Base-by-base conservation (phyloP, 2,113 vertebrate species). In the Gymnogyps californianus region DNA sequence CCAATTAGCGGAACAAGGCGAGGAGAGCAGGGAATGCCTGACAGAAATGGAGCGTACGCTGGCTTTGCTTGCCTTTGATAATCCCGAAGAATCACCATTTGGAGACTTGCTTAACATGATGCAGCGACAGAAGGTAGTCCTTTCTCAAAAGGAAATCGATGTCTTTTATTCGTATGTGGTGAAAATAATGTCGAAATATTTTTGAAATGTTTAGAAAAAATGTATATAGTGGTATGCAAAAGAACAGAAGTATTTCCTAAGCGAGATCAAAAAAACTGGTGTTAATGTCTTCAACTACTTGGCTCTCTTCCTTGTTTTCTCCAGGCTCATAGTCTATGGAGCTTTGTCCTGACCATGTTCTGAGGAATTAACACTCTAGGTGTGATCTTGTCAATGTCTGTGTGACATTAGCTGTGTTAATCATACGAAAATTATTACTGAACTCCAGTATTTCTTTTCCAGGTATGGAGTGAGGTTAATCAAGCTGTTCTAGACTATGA, bases 401-500 rank as follows among this genome's bases (percentile, higher is more conserved):
- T 1, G 1, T 83, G 76, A 58, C 40, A n/a, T 67, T 3, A 91
- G 44, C 46, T 4, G 28, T n/a, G 22, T 74, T 89, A 38, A 49
- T 70, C 6, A 0, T 32, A 21, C 1, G 2, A 38, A 76, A 69
- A 34, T 66, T 58, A 3, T 72, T 62, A 38, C 78, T 96, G 72
- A 97, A 69, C 40, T 83, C 55, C 7, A 31, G 11, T 97, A 40
- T 93, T 85, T 95, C 79, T 96, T 96, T 96, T 95, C 21, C 93
- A 99, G 99, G 99, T 99, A 18, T 99, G 99, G 99, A 99, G 99
- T 80, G 99, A 99, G 98, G 99, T 99, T 66, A 99, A 99, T 97
- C 99, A 99, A 96, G 99, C 99, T 69, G 99, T 99, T 95, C 98
- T 97, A 96, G 99, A 99, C 97, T 99, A 99, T 83, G 99, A 99